Evolutionary conservation across 2,888 invertebrate species (phyloP).

Genomic region (Penaeus monodon): DNA sequence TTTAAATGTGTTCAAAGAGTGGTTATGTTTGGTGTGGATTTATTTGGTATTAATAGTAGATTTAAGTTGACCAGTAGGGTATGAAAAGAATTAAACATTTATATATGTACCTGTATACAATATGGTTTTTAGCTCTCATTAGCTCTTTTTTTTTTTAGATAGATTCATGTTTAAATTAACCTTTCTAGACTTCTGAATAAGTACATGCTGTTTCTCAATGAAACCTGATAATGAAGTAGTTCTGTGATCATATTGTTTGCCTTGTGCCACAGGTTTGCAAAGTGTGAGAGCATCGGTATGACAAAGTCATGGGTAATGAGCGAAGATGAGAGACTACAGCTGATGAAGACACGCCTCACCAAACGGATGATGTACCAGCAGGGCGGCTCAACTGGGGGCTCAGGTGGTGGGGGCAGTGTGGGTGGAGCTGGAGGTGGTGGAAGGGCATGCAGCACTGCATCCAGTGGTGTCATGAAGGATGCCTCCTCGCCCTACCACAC

Average conservation of each 20-base stretch:
- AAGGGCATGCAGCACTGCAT: conserved; percentile 12
- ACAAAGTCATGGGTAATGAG: conserved; percentile 70
- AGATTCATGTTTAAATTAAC: too few species aligned
- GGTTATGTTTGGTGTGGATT: too few species aligned
- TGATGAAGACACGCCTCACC: conserved; percentile 66
- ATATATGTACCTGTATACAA: too few species aligned
- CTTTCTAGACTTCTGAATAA: too few species aligned
- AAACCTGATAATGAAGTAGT: not conserved
- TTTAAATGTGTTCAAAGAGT: too few species aligned
- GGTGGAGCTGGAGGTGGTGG: conserved; percentile 36
- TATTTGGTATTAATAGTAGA: too few species aligned
- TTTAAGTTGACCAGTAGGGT: too few species aligned
- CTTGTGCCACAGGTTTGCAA: conserved; percentile 67
- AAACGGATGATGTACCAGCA: conserved; percentile 60
- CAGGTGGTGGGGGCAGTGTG: conserved; percentile 17
- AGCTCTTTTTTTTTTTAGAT: too few species aligned
- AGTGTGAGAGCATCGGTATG: conserved; percentile 70
- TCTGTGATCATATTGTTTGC: not conserved
- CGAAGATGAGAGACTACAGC: conserved; percentile 68
- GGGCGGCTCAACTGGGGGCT: conserved; percentile 12
- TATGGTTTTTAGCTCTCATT: too few species aligned
- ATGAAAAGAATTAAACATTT: too few species aligned
- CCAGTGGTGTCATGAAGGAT: conserved; percentile 2
- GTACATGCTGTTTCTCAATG: too few species aligned
- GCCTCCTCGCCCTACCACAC: conserved; percentile 29